Base-by-base conservation (phyloP, 1,140 invertebrate species). In the Medauroidea extradentata region DNA sequence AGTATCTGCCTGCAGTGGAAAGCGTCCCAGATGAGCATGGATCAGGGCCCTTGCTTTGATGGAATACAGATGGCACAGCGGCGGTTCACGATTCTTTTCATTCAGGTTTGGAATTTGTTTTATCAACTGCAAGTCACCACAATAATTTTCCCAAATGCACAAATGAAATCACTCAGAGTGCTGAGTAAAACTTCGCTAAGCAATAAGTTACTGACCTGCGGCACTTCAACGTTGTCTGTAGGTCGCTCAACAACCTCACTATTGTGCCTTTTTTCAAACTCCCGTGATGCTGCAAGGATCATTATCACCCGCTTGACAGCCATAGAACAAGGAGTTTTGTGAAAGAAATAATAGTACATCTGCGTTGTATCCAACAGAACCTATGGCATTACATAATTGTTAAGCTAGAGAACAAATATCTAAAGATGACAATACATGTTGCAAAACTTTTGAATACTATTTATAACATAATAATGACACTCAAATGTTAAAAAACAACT, bases 251-350 rank as follows among this genome's bases (percentile, higher is more conserved):
- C 81, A 57, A 99, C 88, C 79, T 99, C 94, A 24, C 88, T 87
- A 76, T 99, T 99, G 71, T 94, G 91, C 60, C 87, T 85, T 72
- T 88, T 90, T 65, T 96, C 91, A 82, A 99, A 99, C 76, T 99
- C 98, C 70, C 91, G 88, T 42, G 96, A 97, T 21, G 93, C 96
- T 19, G 88, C 93, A 46, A 99, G 78, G 59, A 99, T 92, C 94
- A 98, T 98, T 3, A 99, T 83, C 1, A 93, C 92, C 69, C 95
- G 83, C 78, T 96, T 98, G 14, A 99, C 78, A 56, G 91, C 84
- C 92, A 99, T 98, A 50, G 88, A 88, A 34, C 29, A 34, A 3
- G 94, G 93, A 34, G 93, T 97, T 78, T 96, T 96, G 72, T 94
- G 87, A 68, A 99, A 92, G 74, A 96, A 98, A 69, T 89, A 93